Evolutionary conservation across 2,888 invertebrate species (phyloP).

Genomic region (Prosapia bicincta): DNA sequence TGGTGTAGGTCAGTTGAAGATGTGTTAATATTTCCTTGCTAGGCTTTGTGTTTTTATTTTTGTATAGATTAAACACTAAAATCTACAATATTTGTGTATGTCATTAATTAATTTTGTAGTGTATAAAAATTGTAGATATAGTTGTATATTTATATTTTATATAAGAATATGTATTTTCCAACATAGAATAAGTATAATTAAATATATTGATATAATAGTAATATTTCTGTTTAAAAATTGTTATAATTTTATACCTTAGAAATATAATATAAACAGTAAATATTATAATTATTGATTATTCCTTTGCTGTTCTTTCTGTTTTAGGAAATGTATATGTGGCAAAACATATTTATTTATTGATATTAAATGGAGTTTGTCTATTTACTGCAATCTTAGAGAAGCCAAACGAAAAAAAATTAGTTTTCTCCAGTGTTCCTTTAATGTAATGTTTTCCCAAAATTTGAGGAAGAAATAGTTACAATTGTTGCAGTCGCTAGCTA

Average conservation of each 20-base stretch:
- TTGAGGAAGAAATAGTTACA: no score
- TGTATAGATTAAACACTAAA: not conserved
- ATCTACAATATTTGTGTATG: not conserved
- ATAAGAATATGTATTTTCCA: not conserved
- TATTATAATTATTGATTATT: no score
- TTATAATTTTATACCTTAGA: not conserved
- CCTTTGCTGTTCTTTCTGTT: no score
- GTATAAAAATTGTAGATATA: slow-evolving; percentile 2
- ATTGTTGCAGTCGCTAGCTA: no score
- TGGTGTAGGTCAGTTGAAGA: not conserved
- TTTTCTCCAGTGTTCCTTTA: no score
- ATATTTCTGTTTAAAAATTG: not conserved
- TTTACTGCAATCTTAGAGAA: no score
- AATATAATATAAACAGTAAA: not conserved
- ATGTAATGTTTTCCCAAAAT: no score
- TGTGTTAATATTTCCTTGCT: not conserved
- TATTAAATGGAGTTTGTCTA: no score
- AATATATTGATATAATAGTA: not conserved
- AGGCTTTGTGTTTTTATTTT: not conserved
- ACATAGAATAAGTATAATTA: not conserved
- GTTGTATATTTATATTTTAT: not conserved
- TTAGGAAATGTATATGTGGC: no score
- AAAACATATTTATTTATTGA: no score
- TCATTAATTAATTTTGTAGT: not conserved
- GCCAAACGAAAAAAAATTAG: no score